Evolutionary conservation across 2,113 vertebrate genomes (phyloP).

Genomic region (Leptodactylus fuscus): DNA sequence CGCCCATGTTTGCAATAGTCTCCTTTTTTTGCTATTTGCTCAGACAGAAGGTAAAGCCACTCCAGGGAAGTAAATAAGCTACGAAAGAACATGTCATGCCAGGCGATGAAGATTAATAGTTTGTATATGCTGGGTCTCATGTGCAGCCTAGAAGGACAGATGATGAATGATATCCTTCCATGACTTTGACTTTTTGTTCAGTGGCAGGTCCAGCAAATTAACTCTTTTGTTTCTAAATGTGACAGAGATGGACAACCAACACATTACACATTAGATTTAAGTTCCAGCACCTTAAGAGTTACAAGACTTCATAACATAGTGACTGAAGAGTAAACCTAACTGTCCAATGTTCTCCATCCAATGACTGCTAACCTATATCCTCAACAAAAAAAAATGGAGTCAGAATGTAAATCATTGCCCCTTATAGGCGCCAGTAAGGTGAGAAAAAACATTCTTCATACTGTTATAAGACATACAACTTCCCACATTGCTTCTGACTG

Average conservation of each 20-base stretch:
- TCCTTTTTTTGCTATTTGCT: constrained; percentile 65
- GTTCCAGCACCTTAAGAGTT: constrained; percentile 20
- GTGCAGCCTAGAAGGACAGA: constrained; percentile 55
- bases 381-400: constrained; percentile 10
- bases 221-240: background rate
- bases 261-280: background rate
- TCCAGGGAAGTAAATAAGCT: constrained; percentile 62
- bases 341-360: constrained; percentile 8
- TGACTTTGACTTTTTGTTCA: constrained; percentile 51
- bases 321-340: constrained; percentile 32
- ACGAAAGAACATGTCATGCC: constrained; percentile 64
- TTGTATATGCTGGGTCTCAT: constrained; percentile 54
- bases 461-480: background rate
- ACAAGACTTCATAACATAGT: constrained; percentile 17
- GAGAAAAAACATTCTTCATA: constrained; percentile 35
- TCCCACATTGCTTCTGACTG: background rate
- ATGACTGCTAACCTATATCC: constrained; percentile 10
- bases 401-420: constrained; percentile 26
- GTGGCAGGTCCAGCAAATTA: constrained; percentile 43
- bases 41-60: constrained; percentile 66
- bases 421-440: constrained; percentile 25
- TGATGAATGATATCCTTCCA: constrained; percentile 59
- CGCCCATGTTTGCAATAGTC: constrained; percentile 65
- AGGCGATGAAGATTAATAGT: constrained; percentile 60
- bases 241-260: background rate